Evolutionary conservation across 2,797 vertebrate genomes (phyloP).

Genomic region (Avahi laniger): DNA sequence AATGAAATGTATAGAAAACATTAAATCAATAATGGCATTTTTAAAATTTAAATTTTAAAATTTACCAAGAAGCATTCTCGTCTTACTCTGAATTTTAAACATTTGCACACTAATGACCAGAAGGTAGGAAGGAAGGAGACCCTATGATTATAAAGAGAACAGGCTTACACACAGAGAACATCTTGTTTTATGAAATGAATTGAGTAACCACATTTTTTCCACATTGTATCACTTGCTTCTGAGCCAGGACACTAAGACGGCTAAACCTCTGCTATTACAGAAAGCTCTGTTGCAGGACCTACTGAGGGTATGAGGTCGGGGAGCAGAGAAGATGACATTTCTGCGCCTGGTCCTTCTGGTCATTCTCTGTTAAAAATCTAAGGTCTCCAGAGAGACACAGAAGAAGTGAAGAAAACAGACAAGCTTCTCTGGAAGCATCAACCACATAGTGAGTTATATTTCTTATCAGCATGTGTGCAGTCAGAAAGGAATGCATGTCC

Average conservation of each 20-base stretch:
- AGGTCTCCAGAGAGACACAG: background rate
- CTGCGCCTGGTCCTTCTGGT: background rate
- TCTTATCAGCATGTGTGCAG: conserved; percentile 38
- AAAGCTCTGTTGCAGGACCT: background rate
- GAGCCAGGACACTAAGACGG: conserved; percentile 33
- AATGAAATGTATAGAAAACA: conserved; percentile 53
- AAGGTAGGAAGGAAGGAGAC: conserved; percentile 16
- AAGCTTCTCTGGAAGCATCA: background rate
- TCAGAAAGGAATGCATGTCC: conserved; percentile 31
- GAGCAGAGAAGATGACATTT: background rate
- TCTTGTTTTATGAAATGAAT: conserved; percentile 63
- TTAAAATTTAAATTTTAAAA: background rate
- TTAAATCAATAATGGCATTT: background rate
- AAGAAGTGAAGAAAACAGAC: background rate
- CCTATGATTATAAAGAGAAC: conserved; percentile 33
- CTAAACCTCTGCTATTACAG: background rate
- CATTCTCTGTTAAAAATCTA: conserved; percentile 14
- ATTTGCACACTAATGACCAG: conserved; percentile 41
- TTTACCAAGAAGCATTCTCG: conserved; percentile 24
- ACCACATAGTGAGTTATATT: background rate
- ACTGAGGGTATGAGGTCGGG: background rate
- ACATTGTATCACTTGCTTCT: conserved; percentile 63
- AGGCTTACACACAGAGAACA: conserved; percentile 38
- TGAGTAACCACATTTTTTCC: conserved; percentile 75
- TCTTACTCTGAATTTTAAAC: conserved; percentile 47